Conservation (phyloP, 2,113 vertebrate genomes). For the Scortum barcoo region DNA sequence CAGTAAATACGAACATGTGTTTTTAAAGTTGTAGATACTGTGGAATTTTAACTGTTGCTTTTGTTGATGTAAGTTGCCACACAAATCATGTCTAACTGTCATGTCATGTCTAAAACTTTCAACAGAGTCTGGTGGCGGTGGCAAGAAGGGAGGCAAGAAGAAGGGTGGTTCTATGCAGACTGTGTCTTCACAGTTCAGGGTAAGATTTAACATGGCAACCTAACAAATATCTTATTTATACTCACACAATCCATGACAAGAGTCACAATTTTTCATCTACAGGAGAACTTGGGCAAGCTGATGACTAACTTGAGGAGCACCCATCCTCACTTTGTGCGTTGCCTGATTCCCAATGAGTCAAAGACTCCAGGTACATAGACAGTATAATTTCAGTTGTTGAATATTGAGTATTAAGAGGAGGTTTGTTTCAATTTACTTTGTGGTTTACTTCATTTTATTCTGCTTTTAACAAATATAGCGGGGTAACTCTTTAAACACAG, state of each 20-base stretch:
- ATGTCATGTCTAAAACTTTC: not conserved
- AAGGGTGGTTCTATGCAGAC: conserved; percentile 79
- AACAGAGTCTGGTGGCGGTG: conserved; percentile 7
- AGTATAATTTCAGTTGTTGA: not conserved
- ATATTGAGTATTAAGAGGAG: not conserved
- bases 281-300: conserved; percentile 75
- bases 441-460: not conserved
- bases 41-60: not conserved
- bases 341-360: conserved; percentile 74
- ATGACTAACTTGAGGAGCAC: conserved; percentile 78
- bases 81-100: too few species aligned
- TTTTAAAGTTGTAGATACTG: not conserved
- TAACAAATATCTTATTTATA: too few species aligned
- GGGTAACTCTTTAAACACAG: not conserved
- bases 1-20: too few species aligned
- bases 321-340: conserved; percentile 77
- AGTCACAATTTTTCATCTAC: not conserved
- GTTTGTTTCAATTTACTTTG: not conserved
- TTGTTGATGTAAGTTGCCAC: not conserved
- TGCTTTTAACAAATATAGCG: not conserved
- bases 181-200: conserved; percentile 78
- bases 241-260: not conserved
- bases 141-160: conserved; percentile 78
- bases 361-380: conserved; percentile 69
- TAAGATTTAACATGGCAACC: conserved; percentile 32